A percentile compares a stretch with the other conserved stretches of the same genome.
phyloP scores from a whole-genome alignment of 2,888 invertebrate species.

The Dusona sp. region DNA sequence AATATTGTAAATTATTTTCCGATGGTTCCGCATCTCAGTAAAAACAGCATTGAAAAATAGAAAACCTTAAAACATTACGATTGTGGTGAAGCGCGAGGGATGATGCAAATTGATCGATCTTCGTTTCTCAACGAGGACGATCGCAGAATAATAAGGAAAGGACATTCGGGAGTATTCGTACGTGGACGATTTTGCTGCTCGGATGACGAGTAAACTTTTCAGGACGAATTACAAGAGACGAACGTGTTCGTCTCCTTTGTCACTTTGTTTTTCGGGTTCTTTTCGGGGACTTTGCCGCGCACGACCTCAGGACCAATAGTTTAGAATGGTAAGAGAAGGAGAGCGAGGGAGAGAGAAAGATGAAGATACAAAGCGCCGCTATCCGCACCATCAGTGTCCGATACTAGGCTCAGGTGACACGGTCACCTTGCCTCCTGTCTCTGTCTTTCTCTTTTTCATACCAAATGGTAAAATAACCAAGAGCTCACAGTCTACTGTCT shows the following conservation, averaged over 20 bases:
- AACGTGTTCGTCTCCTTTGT: conserved; percentile 60
- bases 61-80: background rate
- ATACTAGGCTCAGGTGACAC: conserved; percentile 82
- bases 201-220: background rate
- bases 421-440: conserved; percentile 63
- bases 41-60: background rate
- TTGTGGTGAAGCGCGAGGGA: conserved; percentile 23
- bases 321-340: background rate
- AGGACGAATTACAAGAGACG: conserved; percentile 59
- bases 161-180: background rate
- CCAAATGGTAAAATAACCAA: conserved; percentile 10
- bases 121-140: conserved; percentile 36
- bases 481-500: conserved; percentile 32
- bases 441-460: conserved; percentile 33
- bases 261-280: conserved; percentile 57
- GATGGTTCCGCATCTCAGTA: too few relatives aligned
- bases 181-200: background rate
- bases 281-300: conserved; percentile 30
- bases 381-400: conserved; percentile 83
- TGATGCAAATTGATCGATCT: conserved; percentile 57
- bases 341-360: conserved; percentile 6
- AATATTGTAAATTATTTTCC: too few relatives aligned
- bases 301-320: conserved; percentile 8
- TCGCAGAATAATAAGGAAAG: conserved; percentile 17
- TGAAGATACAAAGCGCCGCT: conserved; percentile 80